Evolutionary conservation across 2,113 vertebrate genomes (phyloP), one percentile per base, ranked within the genome.

Genomic region (Phoenicopterus ruber): DNA sequence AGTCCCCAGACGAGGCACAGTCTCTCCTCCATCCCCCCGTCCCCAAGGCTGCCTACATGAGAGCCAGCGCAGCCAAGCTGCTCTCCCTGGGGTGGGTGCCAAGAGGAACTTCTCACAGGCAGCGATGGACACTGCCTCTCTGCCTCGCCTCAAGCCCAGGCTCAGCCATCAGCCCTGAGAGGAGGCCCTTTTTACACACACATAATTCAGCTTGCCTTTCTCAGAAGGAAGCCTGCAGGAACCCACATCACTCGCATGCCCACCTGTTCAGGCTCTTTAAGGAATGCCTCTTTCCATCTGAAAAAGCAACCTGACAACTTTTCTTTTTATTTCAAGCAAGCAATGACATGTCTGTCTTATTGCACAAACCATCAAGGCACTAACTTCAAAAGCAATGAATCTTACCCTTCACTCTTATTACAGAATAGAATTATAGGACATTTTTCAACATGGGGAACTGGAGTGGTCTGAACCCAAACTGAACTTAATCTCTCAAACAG

Each of bases 321-420:
- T 72, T 36, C 22, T 36, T 70, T 69, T 65, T 62, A 67, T 85
- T 95, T 94, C 66, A 91, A 72, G 40, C 54, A 82, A 82, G 91
- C 29, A 81, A 91, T 26, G 40, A 62, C 81, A 58, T 15, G 50
- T 58, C 77, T 70, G 22, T 85, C 57, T 80, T 36, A 49, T 6
- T 72, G 52, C 67, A 92, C 50, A 84, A 94, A 87, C 61, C 70
- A 81, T 73, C 58, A 47, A 86, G 83, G 78, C 38, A 77, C 38
- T 40, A 63, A 83, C 65, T 90, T 94, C 86, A 93, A 92, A 94
- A 95, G 72, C 66, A 91, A 32, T 61, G 84, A 97, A 76, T 36
- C 82, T 89, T 46, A 44, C 49, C 22, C 31, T 82, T 85, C 26
- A 34, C 0, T 10, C 12, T 67, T 76, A n/a, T 21, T 89, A 49